Evolutionary conservation across 1,140 invertebrate species (phyloP), one percentile per base, ranked within the genome.

Genomic region (Paraescarpia echinospica): DNA sequence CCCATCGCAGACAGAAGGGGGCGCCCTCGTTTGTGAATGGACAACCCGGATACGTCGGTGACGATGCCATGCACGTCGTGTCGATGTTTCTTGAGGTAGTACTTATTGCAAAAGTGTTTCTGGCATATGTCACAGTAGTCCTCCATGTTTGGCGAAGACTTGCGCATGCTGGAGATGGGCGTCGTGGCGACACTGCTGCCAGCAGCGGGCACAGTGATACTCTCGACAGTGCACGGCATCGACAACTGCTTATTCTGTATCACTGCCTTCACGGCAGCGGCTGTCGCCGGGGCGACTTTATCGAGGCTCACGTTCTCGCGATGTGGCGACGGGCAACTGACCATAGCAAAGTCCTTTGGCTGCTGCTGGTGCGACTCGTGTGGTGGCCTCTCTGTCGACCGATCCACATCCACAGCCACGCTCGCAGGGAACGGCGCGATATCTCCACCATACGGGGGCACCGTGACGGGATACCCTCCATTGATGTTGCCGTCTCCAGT

Each of bases 1-100:
- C 92, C 77, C n/a, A 34, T n/a, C 33, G 48, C 33, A 77, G 59
- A 77, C 59, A 77, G 22, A 2, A 77, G 59, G 92, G 92, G 92
- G 27, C 48, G 48, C n/a, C 41, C 90, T 4, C 34, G 35, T 35
- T 77, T 93, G 1, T 12, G 22, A 14, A 34, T 5, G 34, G 91
- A 41, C 12, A 34, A 34, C 12, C 88, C 92, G 18, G 95, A 94
- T 34, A 92, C 94, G 18, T 77, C 51, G 14, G 95, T 94, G 41
- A 92, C 94, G 91, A 96, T 96, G 51, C 97, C 97, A 95, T 97
- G 97, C 89, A 97, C 97, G 94, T 97, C 97, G 93, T 97, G 96
- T 94, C 97, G 97, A 94, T 97, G 97, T 59, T 96, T 96, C 93
- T 96, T 96, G 93, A 97, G 95, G 94, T 96, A 97, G 94, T 97